Conservation (phyloP, 2,888 invertebrate species). For the Frankliniella intonsa region DNA sequence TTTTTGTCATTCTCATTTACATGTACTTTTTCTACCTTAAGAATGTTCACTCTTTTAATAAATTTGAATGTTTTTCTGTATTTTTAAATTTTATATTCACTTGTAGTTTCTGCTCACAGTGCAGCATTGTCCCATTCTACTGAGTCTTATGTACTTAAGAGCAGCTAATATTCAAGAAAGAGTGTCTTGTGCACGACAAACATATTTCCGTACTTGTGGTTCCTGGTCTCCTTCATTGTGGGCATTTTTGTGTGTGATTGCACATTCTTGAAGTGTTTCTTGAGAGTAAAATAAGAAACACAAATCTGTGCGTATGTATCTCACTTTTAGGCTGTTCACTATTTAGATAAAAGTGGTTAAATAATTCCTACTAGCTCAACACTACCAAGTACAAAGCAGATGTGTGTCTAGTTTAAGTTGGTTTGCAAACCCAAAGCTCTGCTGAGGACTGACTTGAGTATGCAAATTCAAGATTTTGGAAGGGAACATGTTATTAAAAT, state of each 20-base stretch:
- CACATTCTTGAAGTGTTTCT: neutral
- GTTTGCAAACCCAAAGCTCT: neutral
- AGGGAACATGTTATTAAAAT: conserved; percentile 19
- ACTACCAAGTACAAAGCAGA: conserved; percentile 20
- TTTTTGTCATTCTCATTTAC: neutral
- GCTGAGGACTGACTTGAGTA: conserved; percentile 22
- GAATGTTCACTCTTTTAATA: too few species aligned
- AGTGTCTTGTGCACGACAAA: neutral
- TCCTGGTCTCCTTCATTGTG: neutral
- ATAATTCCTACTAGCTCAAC: conserved; percentile 25
- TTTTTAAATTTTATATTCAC: neutral
- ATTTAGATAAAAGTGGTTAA: conserved; percentile 17
- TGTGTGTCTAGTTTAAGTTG: conserved; percentile 7
- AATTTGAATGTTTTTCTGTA: too few species aligned
- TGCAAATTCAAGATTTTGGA: conserved; percentile 12
- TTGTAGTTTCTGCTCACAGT: neutral
- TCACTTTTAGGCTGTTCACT: conserved; percentile 24
- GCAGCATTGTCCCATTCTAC: too few species aligned
- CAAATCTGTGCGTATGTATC: neutral
- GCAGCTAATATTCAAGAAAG: conserved; percentile 25
- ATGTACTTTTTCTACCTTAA: too few species aligned
- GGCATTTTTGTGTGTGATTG: neutral
- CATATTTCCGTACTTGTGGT: conserved; percentile 13
- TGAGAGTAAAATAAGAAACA: neutral
- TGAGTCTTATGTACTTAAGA: neutral